These are phyloP conservation scores for Holocentrus rufus DNA, from an alignment of 2,797 vertebrate genomes.

Conservation along the genomic window DNA sequence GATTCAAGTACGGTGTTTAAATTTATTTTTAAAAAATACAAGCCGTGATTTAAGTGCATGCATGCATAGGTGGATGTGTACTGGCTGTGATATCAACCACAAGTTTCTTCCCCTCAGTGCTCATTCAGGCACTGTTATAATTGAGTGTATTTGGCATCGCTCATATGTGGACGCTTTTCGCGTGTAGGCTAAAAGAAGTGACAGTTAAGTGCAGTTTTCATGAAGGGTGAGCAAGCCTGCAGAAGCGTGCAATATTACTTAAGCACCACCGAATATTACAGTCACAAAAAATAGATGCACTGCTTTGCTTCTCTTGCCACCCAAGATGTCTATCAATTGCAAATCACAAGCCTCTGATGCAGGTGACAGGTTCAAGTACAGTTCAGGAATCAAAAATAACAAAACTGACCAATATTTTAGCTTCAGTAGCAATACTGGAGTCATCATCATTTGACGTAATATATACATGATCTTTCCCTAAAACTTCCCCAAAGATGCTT, in stretches of 20 bases:
- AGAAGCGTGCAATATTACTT: conserved; percentile 45
- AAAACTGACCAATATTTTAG: conserved; percentile 53
- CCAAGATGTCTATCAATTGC: conserved; percentile 45
- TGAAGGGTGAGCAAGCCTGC: conserved; percentile 40
- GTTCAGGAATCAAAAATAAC: conserved; percentile 66
- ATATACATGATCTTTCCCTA: conserved; percentile 1
- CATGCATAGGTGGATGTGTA: conserved; percentile 49
- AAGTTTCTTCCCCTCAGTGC: conserved; percentile 53
- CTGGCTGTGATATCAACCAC: conserved; percentile 6
- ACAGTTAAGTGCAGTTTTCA: conserved; percentile 46
- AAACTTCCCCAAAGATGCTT: too few species aligned
- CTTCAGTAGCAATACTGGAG: conserved; percentile 41
- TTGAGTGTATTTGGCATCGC: conserved; percentile 64
- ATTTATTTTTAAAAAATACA: conserved; percentile 38
- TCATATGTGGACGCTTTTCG: conserved; percentile 38
- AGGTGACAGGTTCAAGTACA: conserved; percentile 62
- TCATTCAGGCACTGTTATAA: conserved; percentile 52
- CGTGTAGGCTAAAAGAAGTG: conserved; percentile 27
- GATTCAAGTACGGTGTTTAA: conserved; percentile 1
- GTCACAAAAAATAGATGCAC: conserved; percentile 18
- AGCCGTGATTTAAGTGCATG: conserved; percentile 55
- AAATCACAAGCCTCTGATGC: conserved; percentile 53
- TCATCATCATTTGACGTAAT: conserved; percentile 13
- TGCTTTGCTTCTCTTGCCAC: not conserved
- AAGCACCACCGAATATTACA: conserved; percentile 25